Conservation (phyloP, 2,888 invertebrate genomes). For the Antheraea assamensis region DNA sequence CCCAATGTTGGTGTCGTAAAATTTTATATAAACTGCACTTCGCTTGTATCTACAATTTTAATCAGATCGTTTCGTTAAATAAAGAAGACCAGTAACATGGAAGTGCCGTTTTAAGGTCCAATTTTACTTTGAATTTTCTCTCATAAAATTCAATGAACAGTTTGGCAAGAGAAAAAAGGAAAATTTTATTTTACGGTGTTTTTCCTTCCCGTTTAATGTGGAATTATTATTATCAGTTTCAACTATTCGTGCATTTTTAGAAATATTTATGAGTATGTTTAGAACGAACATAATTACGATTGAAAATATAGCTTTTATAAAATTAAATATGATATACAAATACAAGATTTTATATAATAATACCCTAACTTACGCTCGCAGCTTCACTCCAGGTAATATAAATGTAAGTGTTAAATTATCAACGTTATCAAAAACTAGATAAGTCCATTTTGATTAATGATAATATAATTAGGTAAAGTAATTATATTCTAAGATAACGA, state of each 20-base stretch:
- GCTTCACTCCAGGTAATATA: too few relatives aligned
- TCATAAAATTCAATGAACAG: background rate
- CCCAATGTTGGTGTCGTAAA: slow-evolving; percentile 20
- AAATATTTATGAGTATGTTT: too few relatives aligned
- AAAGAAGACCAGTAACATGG: background rate
- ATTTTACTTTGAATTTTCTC: background rate
- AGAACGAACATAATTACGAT: too few relatives aligned
- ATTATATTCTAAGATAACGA: background rate
- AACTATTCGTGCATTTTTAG: too few relatives aligned
- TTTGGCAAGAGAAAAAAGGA: too few relatives aligned
- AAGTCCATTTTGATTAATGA: slow-evolving; percentile 3
- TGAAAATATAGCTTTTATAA: too few relatives aligned
- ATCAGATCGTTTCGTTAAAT: background rate
- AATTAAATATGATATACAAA: too few relatives aligned
- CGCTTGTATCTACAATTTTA: slow-evolving; percentile 14
- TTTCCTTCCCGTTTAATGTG: background rate
- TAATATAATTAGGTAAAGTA: background rate
- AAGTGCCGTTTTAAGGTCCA: background rate
- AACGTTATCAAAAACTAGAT: background rate
- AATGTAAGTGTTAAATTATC: background rate
- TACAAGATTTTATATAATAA: too few relatives aligned
- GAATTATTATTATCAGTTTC: too few relatives aligned
- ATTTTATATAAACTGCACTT: slow-evolving; percentile 23
- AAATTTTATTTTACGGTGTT: background rate
- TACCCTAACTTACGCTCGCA: too few relatives aligned